phyloP scores from a whole-genome alignment of 2,888 invertebrate species.

The Andrena haemorrhoa region DNA sequence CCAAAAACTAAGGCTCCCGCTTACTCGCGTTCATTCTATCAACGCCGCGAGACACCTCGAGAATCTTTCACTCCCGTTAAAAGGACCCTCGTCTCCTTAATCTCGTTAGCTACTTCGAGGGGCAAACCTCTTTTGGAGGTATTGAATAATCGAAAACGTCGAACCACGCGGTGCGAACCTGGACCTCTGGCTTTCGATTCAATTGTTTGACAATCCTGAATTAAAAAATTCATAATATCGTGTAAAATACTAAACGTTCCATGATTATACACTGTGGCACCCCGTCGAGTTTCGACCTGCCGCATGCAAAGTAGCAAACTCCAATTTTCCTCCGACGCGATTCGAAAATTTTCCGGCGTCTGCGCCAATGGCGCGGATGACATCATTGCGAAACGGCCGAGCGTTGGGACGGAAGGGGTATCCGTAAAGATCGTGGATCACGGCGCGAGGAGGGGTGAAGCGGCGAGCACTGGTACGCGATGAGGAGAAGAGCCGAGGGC shows the following conservation, averaged over 20 bases:
- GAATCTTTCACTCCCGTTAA: conserved; percentile 21
- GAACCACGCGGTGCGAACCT: not conserved
- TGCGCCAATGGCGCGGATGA: conserved; percentile 74
- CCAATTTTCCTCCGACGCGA: conserved; percentile 1
- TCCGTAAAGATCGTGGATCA: conserved; percentile 69
- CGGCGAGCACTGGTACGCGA: conserved; percentile 11
- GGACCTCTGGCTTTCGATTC: conserved; percentile 23
- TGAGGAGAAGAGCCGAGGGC: conserved; percentile 27
- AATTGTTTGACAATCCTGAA: not conserved
- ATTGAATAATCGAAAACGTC: conserved; percentile 30
- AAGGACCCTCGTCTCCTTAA: conserved; percentile 22
- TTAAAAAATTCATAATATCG: no score
- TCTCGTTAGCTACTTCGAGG: conserved; percentile 28
- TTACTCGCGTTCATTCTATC: not conserved
- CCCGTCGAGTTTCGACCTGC: not conserved
- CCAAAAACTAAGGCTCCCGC: no score
- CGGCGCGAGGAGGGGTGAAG: conserved; percentile 46
- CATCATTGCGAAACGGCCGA: conserved; percentile 75
- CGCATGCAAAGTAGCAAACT: not conserved
- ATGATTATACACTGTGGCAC: no score
- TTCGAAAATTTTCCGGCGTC: conserved; percentile 42
- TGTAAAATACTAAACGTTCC: no score
- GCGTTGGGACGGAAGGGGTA: conserved; percentile 44
- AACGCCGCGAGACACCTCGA: not conserved
- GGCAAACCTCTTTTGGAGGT: conserved; percentile 26